Conservation (phyloP, 1,140 invertebrate genomes). For the Drosophila navojoa region DNA sequence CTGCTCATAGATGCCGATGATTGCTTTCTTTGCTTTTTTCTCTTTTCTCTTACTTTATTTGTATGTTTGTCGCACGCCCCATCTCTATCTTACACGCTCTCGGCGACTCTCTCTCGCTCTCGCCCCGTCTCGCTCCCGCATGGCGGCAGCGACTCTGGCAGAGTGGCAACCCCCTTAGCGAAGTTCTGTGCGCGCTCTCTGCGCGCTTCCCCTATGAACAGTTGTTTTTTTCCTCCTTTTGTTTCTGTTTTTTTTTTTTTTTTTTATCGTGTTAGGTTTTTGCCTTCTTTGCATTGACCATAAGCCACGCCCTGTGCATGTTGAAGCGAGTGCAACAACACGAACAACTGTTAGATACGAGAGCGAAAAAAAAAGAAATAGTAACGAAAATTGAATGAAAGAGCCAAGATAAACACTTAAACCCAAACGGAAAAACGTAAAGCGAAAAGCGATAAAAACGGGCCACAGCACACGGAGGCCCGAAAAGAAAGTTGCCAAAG, state of each 20-base stretch:
- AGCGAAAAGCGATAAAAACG: constrained; percentile 69
- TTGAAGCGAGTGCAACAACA: constrained; percentile 74
- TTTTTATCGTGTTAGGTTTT: constrained; percentile 28
- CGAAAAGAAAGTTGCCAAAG: constrained; percentile 64
- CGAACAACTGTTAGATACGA: constrained; percentile 77
- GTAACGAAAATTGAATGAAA: constrained; percentile 65
- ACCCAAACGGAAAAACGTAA: constrained; percentile 44
- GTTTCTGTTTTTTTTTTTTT: constrained; percentile 23
- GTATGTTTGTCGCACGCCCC: background rate
- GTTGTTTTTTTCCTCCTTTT: constrained; percentile 17
- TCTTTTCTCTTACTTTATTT: background rate
- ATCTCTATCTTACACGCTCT: background rate
- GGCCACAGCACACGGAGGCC: constrained; percentile 60
- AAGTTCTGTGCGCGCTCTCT: constrained; percentile 42
- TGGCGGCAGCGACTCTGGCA: constrained; percentile 14
- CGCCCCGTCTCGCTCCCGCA: constrained; percentile 4
- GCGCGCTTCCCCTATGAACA: constrained; percentile 48
- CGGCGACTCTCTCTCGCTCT: background rate
- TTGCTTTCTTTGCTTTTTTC: constrained; percentile 6
- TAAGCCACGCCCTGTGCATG: constrained; percentile 74
- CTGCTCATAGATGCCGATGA: constrained; percentile 18
- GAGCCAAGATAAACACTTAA: constrained; percentile 82
- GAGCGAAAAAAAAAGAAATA: constrained; percentile 41
- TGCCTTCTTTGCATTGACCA: constrained; percentile 63
- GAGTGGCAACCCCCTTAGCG: constrained; percentile 54